Evolutionary conservation across 1,140 invertebrate species (phyloP).

Genomic region (Drosophila teissieri): DNA sequence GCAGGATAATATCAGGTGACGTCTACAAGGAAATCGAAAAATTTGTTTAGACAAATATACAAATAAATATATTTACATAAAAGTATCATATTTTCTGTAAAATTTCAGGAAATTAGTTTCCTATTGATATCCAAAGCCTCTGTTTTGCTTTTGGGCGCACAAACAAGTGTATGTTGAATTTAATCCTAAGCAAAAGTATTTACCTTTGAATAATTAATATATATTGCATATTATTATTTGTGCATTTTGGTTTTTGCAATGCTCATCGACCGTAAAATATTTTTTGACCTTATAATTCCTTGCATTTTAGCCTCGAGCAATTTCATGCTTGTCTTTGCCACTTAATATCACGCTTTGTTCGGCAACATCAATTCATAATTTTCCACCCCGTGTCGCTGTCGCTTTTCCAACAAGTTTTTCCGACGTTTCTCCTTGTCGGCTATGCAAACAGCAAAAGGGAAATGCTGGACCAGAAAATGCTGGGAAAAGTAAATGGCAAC

Average conservation of each 20-base stretch:
- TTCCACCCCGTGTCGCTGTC: conserved; percentile 5
- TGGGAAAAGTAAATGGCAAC: conserved; percentile 68
- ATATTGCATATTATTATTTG: too few relatives aligned
- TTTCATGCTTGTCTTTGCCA: conserved; percentile 45
- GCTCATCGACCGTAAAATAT: conserved; percentile 5
- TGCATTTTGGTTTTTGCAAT: neutral
- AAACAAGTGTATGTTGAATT: neutral
- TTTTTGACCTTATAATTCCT: conserved; percentile 23
- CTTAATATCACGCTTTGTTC: conserved; percentile 59
- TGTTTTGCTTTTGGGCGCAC: neutral
- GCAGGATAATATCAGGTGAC: conserved; percentile 95
- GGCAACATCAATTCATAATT: conserved; percentile 57
- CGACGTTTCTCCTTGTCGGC: conserved; percentile 51
- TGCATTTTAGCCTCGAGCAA: conserved; percentile 5
- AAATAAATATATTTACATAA: neutral
- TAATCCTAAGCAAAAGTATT: neutral
- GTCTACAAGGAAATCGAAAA: conserved; percentile 86
- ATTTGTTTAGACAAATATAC: neutral
- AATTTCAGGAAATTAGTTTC: neutral
- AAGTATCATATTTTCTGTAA: neutral
- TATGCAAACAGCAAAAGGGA: conserved; percentile 53
- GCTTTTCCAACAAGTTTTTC: conserved; percentile 33
- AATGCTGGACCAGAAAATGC: conserved; percentile 18
- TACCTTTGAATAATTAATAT: too few relatives aligned
- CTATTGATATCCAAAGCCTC: neutral